Conservation (phyloP, 1,140 invertebrate genomes). For the Macrosteles quadrilineatus region DNA sequence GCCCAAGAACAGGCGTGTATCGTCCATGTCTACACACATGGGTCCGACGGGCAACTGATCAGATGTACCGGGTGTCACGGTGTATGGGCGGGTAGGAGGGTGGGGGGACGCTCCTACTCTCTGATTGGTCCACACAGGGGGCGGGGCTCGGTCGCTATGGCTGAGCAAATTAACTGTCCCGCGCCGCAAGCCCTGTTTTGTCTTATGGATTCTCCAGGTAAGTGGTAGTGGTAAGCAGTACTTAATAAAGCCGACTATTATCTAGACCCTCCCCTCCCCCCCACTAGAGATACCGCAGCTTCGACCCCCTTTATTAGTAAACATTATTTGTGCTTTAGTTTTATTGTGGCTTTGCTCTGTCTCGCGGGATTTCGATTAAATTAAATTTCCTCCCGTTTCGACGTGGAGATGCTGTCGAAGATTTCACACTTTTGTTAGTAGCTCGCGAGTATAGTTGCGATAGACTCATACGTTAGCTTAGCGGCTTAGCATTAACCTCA, state of each 20-base stretch:
- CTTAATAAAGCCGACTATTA: slow-evolving; percentile 27
- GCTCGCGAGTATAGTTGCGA: too few relatives aligned
- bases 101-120: too few relatives aligned
- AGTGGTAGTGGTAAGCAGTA: slow-evolving; percentile 25
- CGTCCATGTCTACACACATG: slow-evolving; percentile 44
- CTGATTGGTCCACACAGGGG: slow-evolving; percentile 18
- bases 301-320: slow-evolving; percentile 19
- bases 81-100: too few relatives aligned
- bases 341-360: slow-evolving; percentile 13
- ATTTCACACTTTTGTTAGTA: too few relatives aligned
- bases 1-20: slow-evolving; percentile 41
- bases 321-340: slow-evolving; percentile 6
- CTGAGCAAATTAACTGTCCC: slow-evolving; percentile 28
- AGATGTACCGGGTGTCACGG: background rate
- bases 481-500: too few relatives aligned
- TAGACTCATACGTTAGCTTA: too few relatives aligned
- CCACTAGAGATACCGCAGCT: background rate
- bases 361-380: too few relatives aligned
- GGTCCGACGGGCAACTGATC: slow-evolving; percentile 18
- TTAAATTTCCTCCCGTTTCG: too few relatives aligned
- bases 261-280: slow-evolving; percentile 12
- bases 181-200: slow-evolving; percentile 9
- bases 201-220: slow-evolving; percentile 26
- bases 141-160: slow-evolving; percentile 23
- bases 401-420: too few relatives aligned